Evolutionary conservation across 2,797 vertebrate genomes (phyloP).

Genomic region (Diglossa cyanea): DNA sequence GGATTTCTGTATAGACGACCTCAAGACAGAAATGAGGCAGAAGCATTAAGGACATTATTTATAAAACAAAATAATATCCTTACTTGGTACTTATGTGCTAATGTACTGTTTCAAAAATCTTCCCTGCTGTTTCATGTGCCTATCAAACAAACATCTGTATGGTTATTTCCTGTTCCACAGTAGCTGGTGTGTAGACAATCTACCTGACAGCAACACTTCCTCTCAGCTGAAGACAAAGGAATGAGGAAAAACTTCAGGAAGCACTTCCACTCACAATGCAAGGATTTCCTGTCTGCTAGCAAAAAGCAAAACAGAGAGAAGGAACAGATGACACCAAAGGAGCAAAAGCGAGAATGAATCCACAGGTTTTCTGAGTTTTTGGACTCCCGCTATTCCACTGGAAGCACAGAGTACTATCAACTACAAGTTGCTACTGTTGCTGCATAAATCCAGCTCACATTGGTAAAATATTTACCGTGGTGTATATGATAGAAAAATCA

Average conservation of each 20-base stretch:
- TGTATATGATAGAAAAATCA: neutral
- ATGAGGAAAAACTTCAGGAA: neutral
- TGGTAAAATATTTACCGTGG: neutral
- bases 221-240: neutral
- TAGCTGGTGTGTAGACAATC: neutral
- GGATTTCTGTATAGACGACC: neutral
- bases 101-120: neutral
- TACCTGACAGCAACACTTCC: neutral
- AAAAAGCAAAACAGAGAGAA: neutral
- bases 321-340: neutral
- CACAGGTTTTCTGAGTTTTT: neutral
- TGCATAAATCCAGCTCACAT: neutral
- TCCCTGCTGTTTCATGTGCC: neutral
- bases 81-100: accelerated
- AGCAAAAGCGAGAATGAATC: neutral
- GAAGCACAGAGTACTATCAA: neutral
- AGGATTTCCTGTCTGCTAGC: neutral
- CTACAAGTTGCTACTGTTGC: neutral
- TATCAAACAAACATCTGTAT: neutral
- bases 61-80: neutral
- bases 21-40: neutral
- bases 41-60: neutral
- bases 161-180: neutral
- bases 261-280: accelerated
- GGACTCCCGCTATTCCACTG: neutral